A percentile compares a stretch with the other conserved stretches of the same genome.
These are phyloP conservation scores for Bothrops jararaca DNA, from an alignment of 2,113 vertebrate species.

Conservation along the genomic window DNA sequence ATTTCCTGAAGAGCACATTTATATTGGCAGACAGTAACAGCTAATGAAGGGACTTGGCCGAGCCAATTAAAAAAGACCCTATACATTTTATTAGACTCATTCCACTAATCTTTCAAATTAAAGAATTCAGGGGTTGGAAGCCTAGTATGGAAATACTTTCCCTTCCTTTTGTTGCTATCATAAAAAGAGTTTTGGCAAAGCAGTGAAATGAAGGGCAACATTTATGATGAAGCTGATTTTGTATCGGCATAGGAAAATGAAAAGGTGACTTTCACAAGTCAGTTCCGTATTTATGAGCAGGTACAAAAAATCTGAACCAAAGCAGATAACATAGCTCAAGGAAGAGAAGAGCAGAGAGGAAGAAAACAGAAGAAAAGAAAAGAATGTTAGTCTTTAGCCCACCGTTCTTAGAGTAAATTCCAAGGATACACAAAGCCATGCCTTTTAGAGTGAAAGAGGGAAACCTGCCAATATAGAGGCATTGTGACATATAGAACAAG, in stretches of 20 bases:
- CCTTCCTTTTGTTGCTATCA: slow-evolving; percentile 73
- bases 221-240: slow-evolving; percentile 65
- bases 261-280: slow-evolving; percentile 63
- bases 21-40: slow-evolving; percentile 62
- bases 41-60: slow-evolving; percentile 75
- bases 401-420: too few relatives aligned
- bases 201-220: slow-evolving; percentile 69
- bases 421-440: too few relatives aligned
- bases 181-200: slow-evolving; percentile 68
- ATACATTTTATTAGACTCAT: slow-evolving; percentile 77
- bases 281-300: slow-evolving; percentile 61
- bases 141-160: slow-evolving; percentile 80
- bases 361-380: too few relatives aligned
- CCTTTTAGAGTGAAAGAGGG: too few relatives aligned
- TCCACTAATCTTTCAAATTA: slow-evolving; percentile 77
- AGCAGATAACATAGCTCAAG: slow-evolving; percentile 61
- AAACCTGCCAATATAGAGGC: too few relatives aligned
- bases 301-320: slow-evolving; percentile 70
- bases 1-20: slow-evolving; percentile 66
- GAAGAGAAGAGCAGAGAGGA: not conserved
- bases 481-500: too few relatives aligned
- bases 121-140: slow-evolving; percentile 77
- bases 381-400: too few relatives aligned
- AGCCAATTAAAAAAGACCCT: slow-evolving; percentile 74
- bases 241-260: slow-evolving; percentile 56